A percentile compares a stretch with the other conserved stretches of the same genome.
phyloP scores from a whole-genome alignment of 2,888 invertebrate species.

The Microdon myrmicae region DNA sequence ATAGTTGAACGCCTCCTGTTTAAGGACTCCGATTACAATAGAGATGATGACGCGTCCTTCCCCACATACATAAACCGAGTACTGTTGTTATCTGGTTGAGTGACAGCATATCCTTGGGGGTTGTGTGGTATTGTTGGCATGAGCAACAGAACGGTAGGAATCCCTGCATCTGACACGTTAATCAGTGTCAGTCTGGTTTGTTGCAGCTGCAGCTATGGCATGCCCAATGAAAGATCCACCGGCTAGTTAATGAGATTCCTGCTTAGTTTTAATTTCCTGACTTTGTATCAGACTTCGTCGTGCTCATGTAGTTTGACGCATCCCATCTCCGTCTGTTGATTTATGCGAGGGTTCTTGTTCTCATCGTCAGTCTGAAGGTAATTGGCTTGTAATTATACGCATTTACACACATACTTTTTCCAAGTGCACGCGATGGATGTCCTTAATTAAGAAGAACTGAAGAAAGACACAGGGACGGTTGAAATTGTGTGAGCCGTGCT shows the following conservation, averaged over 20 bases:
- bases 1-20: conserved; percentile 44
- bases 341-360: conserved; percentile 35
- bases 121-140: conserved; percentile 15
- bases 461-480: not conserved
- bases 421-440: conserved; percentile 41
- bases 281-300: conserved; percentile 28
- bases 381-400: conserved; percentile 51
- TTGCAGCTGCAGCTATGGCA: conserved; percentile 37
- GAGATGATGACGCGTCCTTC: conserved; percentile 17
- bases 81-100: conserved; percentile 5
- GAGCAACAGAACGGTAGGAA: conserved; percentile 16
- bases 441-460: conserved; percentile 48
- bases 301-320: conserved; percentile 3
- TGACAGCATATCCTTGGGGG: conserved; percentile 37
- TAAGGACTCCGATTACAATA: conserved; percentile 44
- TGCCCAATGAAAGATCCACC: conserved; percentile 4
- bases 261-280: conserved; percentile 48
- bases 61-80: not conserved
- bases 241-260: conserved; percentile 48
- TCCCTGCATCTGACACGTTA: conserved; percentile 52
- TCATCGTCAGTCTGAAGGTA: conserved; percentile 23
- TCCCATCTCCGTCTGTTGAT: conserved; percentile 30
- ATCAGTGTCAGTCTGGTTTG: conserved; percentile 48
- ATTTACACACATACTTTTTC: conserved; percentile 45
- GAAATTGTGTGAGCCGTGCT: conserved; percentile 19